phyloP scores from a whole-genome alignment of 2,797 vertebrate genomes.

The Parauchenoglanis punctatus region DNA sequence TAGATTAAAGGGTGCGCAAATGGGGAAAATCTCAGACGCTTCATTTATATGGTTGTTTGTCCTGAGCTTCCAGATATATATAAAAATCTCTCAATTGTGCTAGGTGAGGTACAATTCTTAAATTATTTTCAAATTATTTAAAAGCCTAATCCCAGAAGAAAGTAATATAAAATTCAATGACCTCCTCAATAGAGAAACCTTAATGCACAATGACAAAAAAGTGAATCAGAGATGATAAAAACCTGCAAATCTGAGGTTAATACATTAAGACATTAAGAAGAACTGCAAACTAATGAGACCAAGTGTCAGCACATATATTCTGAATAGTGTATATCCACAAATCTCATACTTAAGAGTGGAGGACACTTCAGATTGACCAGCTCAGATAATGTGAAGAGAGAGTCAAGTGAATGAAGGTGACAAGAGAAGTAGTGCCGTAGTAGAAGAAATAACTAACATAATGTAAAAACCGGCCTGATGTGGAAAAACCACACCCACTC shows the following conservation, averaged over 20 bases:
- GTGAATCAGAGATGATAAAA: background rate
- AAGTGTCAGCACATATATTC: background rate
- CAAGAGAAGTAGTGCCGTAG: conserved; percentile 10
- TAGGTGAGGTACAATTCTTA: background rate
- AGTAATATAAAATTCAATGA: background rate
- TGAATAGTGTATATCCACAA: background rate
- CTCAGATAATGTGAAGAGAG: conserved; percentile 10
- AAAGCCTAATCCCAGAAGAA: background rate
- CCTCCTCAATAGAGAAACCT: background rate
- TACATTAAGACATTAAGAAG: background rate
- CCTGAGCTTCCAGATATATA: background rate
- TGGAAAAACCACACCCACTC: conserved; percentile 45
- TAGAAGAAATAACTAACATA: conserved; percentile 32
- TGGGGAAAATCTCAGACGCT: background rate
- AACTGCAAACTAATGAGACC: background rate
- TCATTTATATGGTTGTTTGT: too few relatives aligned
- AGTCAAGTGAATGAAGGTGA: conserved; percentile 22
- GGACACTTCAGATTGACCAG: background rate
- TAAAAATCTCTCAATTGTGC: background rate
- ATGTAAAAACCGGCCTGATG: conserved; percentile 50
- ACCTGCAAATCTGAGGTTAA: background rate
- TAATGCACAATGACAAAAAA: background rate
- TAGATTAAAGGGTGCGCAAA: background rate
- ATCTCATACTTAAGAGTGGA: background rate
- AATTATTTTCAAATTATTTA: background rate